Base-by-base conservation (phyloP, 2,113 vertebrate genomes). In the Pipa parva region DNA sequence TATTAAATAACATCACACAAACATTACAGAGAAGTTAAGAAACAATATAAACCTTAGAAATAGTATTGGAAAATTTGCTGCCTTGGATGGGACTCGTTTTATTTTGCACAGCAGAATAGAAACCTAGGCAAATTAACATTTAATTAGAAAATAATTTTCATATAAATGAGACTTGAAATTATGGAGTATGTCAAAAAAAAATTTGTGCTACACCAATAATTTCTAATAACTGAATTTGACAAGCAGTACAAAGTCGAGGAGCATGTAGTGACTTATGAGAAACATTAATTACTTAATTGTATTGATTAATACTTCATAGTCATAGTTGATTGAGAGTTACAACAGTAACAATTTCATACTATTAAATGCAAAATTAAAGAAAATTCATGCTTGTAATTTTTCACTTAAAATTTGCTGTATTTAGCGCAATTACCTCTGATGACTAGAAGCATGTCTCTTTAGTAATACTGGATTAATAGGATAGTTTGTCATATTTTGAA, bases 91-190 rank as follows among this genome's bases (percentile, higher is more conserved):
- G 17, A 42, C 15, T 42, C 17, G 15, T 1, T 3, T n/a, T n/a
- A 13, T 42, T 42, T 42, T 42, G 39, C n/a, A 13, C 39, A 42
- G 15, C 39, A 42, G 39, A 42, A 17, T 39, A 13, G 25, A 28
- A 54, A 20, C 25, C 24, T 27, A n/a, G 51, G 27, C 24, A 54
- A 25, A 54, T 28, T 25, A 54, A 54, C 17, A 28, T 12, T 54
- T 54, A 54, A 54, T 54, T 54, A 54, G 24, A 25, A 28, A 27
- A 54, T 54, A 13, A 54, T 27, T 54, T 27, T 54, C 24, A 25
- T 25, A 27, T 28, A 54, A 54, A 54, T 54, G 51, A 54, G 51
- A 12, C 51, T 54, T 54, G 51, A 28, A 54, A 54, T 54, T 54
- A 54, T 28, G 27, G 51, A 17, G 20, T 28, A 28, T 54, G 51